Evolutionary conservation across 2,888 invertebrate species (phyloP), one percentile per base, ranked within the genome.

Genomic region (Tinea semifulvella): DNA sequence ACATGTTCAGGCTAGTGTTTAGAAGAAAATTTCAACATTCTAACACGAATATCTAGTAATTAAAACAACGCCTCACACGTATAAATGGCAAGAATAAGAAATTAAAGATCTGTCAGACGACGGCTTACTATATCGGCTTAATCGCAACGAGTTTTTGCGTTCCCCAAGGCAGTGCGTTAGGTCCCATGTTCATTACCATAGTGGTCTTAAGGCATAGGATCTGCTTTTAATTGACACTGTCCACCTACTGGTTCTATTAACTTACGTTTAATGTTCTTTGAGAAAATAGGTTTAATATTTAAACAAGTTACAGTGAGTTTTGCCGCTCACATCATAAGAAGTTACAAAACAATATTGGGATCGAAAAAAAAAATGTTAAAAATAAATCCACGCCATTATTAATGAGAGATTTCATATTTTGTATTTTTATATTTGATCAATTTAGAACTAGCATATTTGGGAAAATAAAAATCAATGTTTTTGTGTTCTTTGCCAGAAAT

Each of bases 71-170:
- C n/a, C n/a, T n/a, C n/a, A n/a, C n/a, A n/a, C n/a, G n/a, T n/a
- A n/a, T n/a, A n/a, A n/a, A n/a, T n/a, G n/a, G 16, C 16, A 35
- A 35, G 22, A 22, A 22, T 40, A 22, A 22, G 20, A 40, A 40
- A 40, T 22, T 8, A 22, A 22, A 11, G n/a, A 40, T 3, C 22
- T 11, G 22, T 22, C 22, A 22, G 19, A n/a, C 13, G 8, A 3
- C 2, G 3, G 19, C 8, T 22, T 3, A 3, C 4, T 40, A 40
- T 20, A 40, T 36, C 7, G 2, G 36, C 36, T 36, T 18, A 22
- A 40, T 40, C 22, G 22, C 40, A 40, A 17, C 40, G 11, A 40
- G 40, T 40, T 40, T 40, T 40, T 40, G 13, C 6, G 20, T 22
- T 11, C 22, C 20, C 2, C 20, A 22, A 11, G 22, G 40, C 22